Evolutionary conservation across 2,888 invertebrate genomes (phyloP).

Genomic region (Melanargia galathea): DNA sequence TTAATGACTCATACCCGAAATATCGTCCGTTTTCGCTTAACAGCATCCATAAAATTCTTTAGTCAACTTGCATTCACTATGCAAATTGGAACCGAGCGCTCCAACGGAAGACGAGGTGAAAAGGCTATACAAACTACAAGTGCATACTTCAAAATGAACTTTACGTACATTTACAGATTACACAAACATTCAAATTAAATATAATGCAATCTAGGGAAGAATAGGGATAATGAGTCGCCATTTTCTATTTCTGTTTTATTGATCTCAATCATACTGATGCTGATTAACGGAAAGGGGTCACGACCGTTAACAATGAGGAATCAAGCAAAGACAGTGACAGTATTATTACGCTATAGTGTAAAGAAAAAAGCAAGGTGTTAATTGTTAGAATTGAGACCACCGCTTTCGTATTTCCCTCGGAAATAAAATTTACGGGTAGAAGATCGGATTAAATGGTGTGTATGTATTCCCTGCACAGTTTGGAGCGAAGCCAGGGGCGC

Average conservation of each 20-base stretch:
- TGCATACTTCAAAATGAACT: not conserved
- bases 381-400: not conserved
- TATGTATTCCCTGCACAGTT: conserved; percentile 12
- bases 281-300: too few relatives aligned
- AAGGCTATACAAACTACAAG: not conserved
- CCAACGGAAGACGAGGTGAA: not conserved
- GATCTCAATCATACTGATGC: too few relatives aligned
- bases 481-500: conserved; percentile 10
- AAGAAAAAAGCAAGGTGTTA: not conserved
- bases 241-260: too few relatives aligned
- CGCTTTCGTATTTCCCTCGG: conserved; percentile 12
- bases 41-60: conserved; percentile 40
- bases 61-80: conserved; percentile 34
- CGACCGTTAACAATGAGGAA: too few relatives aligned
- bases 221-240: too few relatives aligned
- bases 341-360: too few relatives aligned
- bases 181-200: not conserved
- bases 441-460: conserved; percentile 18
- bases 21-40: conserved; percentile 63
- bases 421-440: conserved; percentile 16
- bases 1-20: conserved; percentile 62
- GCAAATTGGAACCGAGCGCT: conserved; percentile 24
- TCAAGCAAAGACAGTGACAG: too few relatives aligned
- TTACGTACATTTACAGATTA: not conserved
- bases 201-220: not conserved